Base-by-base conservation (phyloP, 2,888 invertebrate species). In the Uloborus plumipes region DNA sequence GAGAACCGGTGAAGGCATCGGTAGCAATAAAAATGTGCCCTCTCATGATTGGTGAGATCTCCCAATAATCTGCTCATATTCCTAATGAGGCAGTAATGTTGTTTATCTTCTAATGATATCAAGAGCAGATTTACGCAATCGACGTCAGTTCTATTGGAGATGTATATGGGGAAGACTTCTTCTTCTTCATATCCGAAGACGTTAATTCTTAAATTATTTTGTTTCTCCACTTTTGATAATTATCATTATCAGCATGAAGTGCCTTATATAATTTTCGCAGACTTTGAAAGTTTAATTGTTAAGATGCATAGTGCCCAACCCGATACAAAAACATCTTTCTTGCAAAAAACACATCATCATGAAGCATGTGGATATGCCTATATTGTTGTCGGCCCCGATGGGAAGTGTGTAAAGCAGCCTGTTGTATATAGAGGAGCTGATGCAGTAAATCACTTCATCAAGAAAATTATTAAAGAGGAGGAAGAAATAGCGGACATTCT, bases 1-100 rank as follows among this genome's bases (percentile, higher is more conserved):
- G 31, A 16, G 49, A 71, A 78, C 9, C 78, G 51, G n/a, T 71
- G 78, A 15, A 78, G 55, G 49, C 71, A 72, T 15, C 22, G 55
- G 26, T 69, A 22, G 16, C 78, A 78, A 9, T 58, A 49, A 18
- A 58, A 78, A 18, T 2, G 3, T 20, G 20, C 31, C 4, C 14
- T 49, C 1, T 55, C 18, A 55, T 74, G 58, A 2, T 51, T 16
- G 2, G 49, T 59, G 14, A 73, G 6, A 22, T 58, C 13, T 0
- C 14, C 14, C 2, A 75, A 49, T 3, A 75, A 26, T 9, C 58
- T 14, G 26, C 22, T 47, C 20, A 58, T 64, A 22, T 49, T 55
- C n/a, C 47, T 55, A 3, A 78, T 71, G 0, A 64, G 49, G n/a
- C n/a, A n/a, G n/a, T n/a, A n/a, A n/a, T n/a, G n/a, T n/a, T n/a